Evolutionary conservation across 2,888 invertebrate genomes (phyloP).

Genomic region (Drosophila affinis): DNA sequence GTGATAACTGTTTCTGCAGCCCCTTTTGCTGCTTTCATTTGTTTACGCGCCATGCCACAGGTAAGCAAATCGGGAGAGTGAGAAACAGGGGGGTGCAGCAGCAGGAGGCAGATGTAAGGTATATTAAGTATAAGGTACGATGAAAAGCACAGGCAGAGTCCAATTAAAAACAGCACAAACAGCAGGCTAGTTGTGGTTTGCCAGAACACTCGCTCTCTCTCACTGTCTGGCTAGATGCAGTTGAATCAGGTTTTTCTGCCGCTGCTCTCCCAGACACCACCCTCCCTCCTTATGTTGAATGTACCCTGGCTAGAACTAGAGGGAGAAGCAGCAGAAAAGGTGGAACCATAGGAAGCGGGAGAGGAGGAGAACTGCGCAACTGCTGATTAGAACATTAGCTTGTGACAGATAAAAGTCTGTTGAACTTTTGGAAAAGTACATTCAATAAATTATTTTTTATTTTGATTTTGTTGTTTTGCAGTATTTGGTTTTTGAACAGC

Average conservation of each 20-base stretch:
- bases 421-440: constrained; percentile 62
- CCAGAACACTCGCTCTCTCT: neutral
- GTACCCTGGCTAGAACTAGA: neutral
- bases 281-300: neutral
- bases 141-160: neutral
- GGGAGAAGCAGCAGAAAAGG: neutral
- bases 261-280: neutral
- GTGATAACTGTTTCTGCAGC: constrained; percentile 50
- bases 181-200: neutral
- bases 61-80: constrained; percentile 14
- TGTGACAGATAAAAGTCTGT: constrained; percentile 67
- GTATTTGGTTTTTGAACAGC: neutral
- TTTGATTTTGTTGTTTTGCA: constrained; percentile 10
- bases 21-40: constrained; percentile 60
- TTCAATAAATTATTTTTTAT: constrained; percentile 29
- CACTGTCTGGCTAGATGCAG: neutral
- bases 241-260: neutral
- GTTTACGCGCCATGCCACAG: constrained; percentile 57
- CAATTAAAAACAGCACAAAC: neutral
- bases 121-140: neutral
- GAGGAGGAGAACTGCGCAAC: constrained; percentile 43
- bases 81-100: neutral
- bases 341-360: neutral
- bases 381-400: constrained; percentile 48
- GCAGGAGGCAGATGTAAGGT: constrained; percentile 1